phyloP scores from a whole-genome alignment of 2,113 vertebrate genomes.

The Geococcyx californianus region DNA sequence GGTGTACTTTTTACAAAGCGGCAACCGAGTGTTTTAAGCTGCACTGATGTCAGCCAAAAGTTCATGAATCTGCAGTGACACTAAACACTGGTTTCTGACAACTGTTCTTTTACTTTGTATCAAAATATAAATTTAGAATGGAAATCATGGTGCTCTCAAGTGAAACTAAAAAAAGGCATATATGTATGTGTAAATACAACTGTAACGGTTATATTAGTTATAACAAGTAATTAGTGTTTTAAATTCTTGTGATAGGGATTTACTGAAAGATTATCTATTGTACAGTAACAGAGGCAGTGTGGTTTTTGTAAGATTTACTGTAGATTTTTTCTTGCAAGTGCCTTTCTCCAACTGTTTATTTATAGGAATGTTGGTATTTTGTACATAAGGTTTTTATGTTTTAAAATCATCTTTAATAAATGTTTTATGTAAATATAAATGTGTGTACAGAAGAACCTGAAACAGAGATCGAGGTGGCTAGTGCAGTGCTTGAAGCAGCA shows the following conservation, averaged over 20 bases:
- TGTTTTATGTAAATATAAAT: conserved; percentile 80
- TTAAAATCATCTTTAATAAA: conserved; percentile 80
- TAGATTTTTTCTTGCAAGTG: conserved; percentile 87
- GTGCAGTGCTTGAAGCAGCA: conserved; percentile 64
- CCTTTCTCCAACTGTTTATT: conserved; percentile 86
- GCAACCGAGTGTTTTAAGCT: conserved; percentile 43
- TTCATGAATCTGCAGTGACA: conserved; percentile 33
- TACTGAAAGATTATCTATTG: conserved; percentile 74
- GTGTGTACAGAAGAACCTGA: conserved; percentile 77
- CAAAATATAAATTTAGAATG: conserved; percentile 54
- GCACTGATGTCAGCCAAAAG: conserved; percentile 53
- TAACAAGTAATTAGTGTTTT: conserved; percentile 73
- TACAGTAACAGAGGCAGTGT: conserved; percentile 77
- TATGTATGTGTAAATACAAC: conserved; percentile 77
- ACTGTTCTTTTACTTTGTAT: conserved; percentile 72
- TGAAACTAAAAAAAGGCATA: conserved; percentile 46
- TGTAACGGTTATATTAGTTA: conserved; percentile 73
- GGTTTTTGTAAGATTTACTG: conserved; percentile 81
- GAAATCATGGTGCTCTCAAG: conserved; percentile 80
- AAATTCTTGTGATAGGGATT: conserved; percentile 74
- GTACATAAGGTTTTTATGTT: conserved; percentile 79
- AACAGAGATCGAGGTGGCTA: conserved; percentile 70
- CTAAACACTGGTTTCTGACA: conserved; percentile 64
- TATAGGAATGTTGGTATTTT: conserved; percentile 84
- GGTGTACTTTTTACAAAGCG: conserved; percentile 54